Conservation (phyloP, 2,888 invertebrate genomes). For the Siphlonurus alternatus region DNA sequence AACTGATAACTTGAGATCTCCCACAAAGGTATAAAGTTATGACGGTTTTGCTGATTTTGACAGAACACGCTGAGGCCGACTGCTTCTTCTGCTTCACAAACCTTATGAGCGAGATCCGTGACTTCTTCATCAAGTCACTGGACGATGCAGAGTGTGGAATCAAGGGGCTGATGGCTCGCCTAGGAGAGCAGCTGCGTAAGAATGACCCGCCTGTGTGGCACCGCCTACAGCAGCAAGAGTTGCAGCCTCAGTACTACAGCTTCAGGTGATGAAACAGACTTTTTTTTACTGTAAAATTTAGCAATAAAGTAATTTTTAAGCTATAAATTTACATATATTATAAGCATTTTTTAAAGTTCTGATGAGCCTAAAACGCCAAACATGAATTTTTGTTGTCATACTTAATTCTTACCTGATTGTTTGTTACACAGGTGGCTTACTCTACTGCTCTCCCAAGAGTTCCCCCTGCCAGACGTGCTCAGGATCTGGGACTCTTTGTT, state of each 20-base stretch:
- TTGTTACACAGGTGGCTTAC: conserved; percentile 68
- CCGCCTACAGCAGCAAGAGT: conserved; percentile 61
- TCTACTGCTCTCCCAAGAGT: conserved; percentile 88
- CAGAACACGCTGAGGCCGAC: conserved; percentile 89
- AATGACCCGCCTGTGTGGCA: conserved; percentile 64
- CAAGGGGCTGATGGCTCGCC: conserved; percentile 71
- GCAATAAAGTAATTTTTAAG: no score
- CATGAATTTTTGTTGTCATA: neutral
- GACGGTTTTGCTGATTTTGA: no score
- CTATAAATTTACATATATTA: no score
- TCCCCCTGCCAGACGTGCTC: conserved; percentile 90
- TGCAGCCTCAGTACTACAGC: conserved; percentile 91
- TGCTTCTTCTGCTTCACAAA: conserved; percentile 98
- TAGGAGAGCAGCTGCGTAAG: conserved; percentile 56
- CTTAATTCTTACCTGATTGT: neutral
- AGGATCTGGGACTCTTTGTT: conserved; percentile 96
- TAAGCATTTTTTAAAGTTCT: no score
- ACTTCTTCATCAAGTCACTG: conserved; percentile 89
- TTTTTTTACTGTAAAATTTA: no score
- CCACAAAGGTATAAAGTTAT: no score
- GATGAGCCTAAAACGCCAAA: no score
- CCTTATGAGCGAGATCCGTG: conserved; percentile 93
- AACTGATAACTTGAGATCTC: no score
- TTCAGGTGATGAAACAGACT: conserved; percentile 43
- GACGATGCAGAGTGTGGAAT: conserved; percentile 89